These are phyloP conservation scores for Drosophila subpulchrella DNA, from an alignment of 1,140 invertebrate genomes.

Conservation along the genomic window DNA sequence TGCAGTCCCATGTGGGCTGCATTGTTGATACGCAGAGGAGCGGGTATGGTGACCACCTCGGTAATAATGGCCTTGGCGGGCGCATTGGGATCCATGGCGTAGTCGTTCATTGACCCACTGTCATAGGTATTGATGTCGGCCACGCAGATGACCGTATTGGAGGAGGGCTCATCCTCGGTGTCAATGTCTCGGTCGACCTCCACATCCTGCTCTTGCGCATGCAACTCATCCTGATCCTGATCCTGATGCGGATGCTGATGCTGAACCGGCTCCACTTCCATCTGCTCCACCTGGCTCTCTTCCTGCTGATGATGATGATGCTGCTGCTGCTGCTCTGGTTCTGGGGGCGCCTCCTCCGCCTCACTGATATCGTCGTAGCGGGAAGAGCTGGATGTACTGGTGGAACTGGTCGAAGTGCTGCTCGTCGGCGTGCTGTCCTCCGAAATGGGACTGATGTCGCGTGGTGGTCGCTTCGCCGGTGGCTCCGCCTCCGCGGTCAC, in stretches of 20 bases:
- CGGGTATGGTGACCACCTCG: slow-evolving; percentile 40
- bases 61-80: slow-evolving; percentile 38
- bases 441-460: slow-evolving; percentile 36
- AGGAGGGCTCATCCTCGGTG: slow-evolving; percentile 26
- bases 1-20: background rate
- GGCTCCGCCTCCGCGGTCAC: background rate
- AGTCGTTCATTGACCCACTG: background rate
- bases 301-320: background rate
- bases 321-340: background rate
- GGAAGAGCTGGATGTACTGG: slow-evolving; percentile 9
- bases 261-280: background rate
- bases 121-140: background rate
- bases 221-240: background rate
- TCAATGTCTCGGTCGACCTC: slow-evolving; percentile 8
- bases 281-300: slow-evolving; percentile 2
- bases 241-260: background rate
- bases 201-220: background rate
- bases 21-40: slow-evolving; percentile 19
- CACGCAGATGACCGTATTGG: slow-evolving; percentile 18
- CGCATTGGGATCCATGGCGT: slow-evolving; percentile 17
- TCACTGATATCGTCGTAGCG: slow-evolving; percentile 30
- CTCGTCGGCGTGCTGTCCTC: slow-evolving; percentile 19
- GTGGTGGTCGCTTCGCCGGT: slow-evolving; percentile 11
- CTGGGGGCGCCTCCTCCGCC: slow-evolving; percentile 1
- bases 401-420: slow-evolving; percentile 1